Evolutionary conservation across 2,888 invertebrate genomes (phyloP).

Genomic region (Cheilosia grossa): DNA sequence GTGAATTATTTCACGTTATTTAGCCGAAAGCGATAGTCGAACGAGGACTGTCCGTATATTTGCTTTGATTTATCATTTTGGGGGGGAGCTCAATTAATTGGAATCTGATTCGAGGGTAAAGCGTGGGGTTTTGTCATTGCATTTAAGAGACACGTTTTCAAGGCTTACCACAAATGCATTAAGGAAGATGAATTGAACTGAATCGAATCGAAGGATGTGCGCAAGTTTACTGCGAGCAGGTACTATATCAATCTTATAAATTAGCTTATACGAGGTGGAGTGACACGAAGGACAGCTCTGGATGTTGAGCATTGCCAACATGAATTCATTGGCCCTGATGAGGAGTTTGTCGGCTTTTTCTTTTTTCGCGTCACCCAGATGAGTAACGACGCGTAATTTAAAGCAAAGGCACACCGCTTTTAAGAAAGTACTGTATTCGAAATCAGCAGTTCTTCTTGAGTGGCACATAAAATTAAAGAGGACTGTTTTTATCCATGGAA

Average conservation of each 20-base stretch:
- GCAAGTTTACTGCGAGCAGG: neutral
- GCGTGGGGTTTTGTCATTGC: conserved; percentile 21
- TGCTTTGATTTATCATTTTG: conserved; percentile 30
- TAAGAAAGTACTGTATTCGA: too few relatives aligned
- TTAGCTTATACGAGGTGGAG: too few relatives aligned
- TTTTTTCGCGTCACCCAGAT: too few relatives aligned
- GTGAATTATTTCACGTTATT: conserved; percentile 17
- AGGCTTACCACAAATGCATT: conserved; percentile 6
- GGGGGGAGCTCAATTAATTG: conserved; percentile 22
- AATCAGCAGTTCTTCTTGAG: too few relatives aligned
- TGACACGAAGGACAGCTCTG: too few relatives aligned
- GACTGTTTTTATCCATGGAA: too few relatives aligned
- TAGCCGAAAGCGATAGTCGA: conserved; percentile 19
- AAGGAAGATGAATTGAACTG: conserved; percentile 18
- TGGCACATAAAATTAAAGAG: too few relatives aligned
- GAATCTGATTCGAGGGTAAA: conserved; percentile 9
- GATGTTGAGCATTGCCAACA: too few relatives aligned
- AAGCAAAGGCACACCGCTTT: too few relatives aligned
- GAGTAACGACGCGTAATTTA: too few relatives aligned
- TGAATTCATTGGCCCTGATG: too few relatives aligned
- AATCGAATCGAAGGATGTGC: conserved; percentile 25
- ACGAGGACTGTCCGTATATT: conserved; percentile 3
- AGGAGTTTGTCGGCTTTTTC: too few relatives aligned
- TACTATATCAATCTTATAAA: neutral
- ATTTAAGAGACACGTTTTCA: conserved; percentile 18